Conservation (phyloP, 2,888 invertebrate genomes). For the Unio pictorum region DNA sequence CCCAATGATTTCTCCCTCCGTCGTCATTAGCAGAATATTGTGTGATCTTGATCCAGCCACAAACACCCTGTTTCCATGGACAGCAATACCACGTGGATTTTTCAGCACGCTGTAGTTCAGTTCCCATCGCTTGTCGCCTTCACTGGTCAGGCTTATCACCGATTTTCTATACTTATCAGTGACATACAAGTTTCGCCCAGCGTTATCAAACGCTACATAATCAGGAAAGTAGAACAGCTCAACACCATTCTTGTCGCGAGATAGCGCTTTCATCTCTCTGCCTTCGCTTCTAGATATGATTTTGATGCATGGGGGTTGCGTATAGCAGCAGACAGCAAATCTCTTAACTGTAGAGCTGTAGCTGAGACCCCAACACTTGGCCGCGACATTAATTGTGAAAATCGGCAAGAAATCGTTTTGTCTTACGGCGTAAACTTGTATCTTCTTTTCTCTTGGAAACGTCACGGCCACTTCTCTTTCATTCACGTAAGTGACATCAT, state of each 20-base stretch:
- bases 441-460: conserved; percentile 38
- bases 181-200: conserved; percentile 33
- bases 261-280: conserved; percentile 31
- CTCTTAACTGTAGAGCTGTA: conserved; percentile 29
- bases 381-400: conserved; percentile 36
- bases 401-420: conserved; percentile 40
- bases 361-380: conserved; percentile 41
- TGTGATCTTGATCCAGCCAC: conserved; percentile 42
- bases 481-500: conserved; percentile 33
- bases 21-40: conserved; percentile 35
- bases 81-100: conserved; percentile 39
- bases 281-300: conserved; percentile 41
- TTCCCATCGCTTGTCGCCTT: conserved; percentile 42
- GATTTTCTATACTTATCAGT: conserved; percentile 42
- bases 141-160: conserved; percentile 34
- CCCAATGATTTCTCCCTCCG: conserved; percentile 38
- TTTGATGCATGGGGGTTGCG: conserved; percentile 42
- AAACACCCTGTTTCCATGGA: conserved; percentile 31
- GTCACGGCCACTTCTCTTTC: conserved; percentile 41
- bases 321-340: conserved; percentile 45
- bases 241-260: conserved; percentile 35
- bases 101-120: conserved; percentile 36
- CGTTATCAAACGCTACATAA: conserved; percentile 37
- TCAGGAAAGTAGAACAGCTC: conserved; percentile 45
- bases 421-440: conserved; percentile 40